Percentiles rank a stretch among this genome's conserved stretches.
Conservation (phyloP, 1,140 invertebrate genomes). For the Macrosteles quadrilineatus region DNA sequence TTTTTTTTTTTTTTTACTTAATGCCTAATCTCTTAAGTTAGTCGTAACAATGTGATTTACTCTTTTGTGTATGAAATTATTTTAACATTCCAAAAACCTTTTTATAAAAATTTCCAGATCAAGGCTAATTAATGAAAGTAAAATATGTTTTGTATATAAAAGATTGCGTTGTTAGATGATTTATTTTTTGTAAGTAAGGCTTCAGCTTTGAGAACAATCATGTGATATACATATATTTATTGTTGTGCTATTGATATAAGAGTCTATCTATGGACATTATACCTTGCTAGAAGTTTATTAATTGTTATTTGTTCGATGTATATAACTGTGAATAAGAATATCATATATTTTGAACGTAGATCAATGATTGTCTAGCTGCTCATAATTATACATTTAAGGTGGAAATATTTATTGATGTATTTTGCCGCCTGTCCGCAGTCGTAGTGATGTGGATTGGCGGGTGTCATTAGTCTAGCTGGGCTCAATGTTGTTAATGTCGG, state of each 20-base stretch:
- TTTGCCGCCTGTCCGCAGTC: neutral
- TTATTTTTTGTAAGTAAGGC: conserved; percentile 20
- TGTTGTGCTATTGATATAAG: conserved; percentile 17
- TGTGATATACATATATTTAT: conserved; percentile 26
- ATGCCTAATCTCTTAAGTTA: neutral
- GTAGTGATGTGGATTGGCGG: neutral
- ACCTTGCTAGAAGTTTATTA: conserved; percentile 22
- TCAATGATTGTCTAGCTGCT: conserved; percentile 13
- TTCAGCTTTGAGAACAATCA: conserved; percentile 16
- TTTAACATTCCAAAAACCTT: conserved; percentile 23
- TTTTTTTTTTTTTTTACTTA: neutral
- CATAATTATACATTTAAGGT: conserved; percentile 13
- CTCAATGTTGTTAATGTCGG: neutral
- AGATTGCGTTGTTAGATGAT: conserved; percentile 19
- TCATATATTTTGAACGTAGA: conserved; percentile 19
- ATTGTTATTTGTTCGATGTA: conserved; percentile 18
- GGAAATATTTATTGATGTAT: conserved; percentile 19
- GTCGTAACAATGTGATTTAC: conserved; percentile 3
- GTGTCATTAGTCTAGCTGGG: neutral
- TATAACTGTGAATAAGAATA: conserved; percentile 21
- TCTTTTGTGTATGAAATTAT: conserved; percentile 19
- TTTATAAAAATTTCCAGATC: conserved; percentile 22
- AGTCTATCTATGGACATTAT: conserved; percentile 18
- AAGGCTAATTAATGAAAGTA: conserved; percentile 9
- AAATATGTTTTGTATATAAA: conserved; percentile 10